These are phyloP conservation scores for Acanthurus lineatus DNA, from an alignment of 2,797 vertebrate species.

Conservation along the genomic window DNA sequence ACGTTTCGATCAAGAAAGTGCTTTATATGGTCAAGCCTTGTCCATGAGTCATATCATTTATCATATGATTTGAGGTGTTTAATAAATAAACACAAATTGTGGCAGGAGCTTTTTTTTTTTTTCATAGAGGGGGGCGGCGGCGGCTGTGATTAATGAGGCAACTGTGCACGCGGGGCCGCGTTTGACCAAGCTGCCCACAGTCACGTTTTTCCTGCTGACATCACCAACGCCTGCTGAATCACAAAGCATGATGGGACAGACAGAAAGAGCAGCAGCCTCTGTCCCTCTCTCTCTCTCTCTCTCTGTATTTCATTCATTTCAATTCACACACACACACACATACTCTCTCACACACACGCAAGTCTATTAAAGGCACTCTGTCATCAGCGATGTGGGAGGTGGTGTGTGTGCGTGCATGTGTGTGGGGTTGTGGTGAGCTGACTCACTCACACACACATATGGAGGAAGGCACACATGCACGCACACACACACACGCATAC, in stretches of 20 bases:
- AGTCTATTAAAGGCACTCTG: slow-evolving; percentile 42
- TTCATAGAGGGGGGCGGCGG: neutral
- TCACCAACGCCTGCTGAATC: slow-evolving; percentile 34
- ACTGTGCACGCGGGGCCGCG: slow-evolving; percentile 10
- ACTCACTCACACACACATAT: slow-evolving; percentile 53
- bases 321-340: slow-evolving; percentile 11
- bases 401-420: slow-evolving; percentile 33
- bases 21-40: slow-evolving; percentile 28
- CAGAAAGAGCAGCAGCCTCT: slow-evolving; percentile 20
- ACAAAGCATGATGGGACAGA: slow-evolving; percentile 23
- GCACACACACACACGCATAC: neutral
- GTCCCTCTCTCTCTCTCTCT: neutral
- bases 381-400: slow-evolving; percentile 60
- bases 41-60: slow-evolving; percentile 42
- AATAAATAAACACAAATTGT: slow-evolving; percentile 1
- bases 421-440: slow-evolving; percentile 42
- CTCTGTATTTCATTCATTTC: slow-evolving; percentile 30
- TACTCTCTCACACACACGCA: slow-evolving; percentile 2
- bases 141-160: slow-evolving; percentile 42
- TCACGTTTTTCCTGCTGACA: slow-evolving; percentile 52
- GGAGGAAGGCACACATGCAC: slow-evolving; percentile 27
- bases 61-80: slow-evolving; percentile 22
- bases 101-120: neutral
- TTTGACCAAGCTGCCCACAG: slow-evolving; percentile 13
- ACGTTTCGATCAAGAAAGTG: slow-evolving; percentile 37